Base-by-base conservation (phyloP, 1,140 invertebrate species). In the Diachasmimorpha longicaudata region DNA sequence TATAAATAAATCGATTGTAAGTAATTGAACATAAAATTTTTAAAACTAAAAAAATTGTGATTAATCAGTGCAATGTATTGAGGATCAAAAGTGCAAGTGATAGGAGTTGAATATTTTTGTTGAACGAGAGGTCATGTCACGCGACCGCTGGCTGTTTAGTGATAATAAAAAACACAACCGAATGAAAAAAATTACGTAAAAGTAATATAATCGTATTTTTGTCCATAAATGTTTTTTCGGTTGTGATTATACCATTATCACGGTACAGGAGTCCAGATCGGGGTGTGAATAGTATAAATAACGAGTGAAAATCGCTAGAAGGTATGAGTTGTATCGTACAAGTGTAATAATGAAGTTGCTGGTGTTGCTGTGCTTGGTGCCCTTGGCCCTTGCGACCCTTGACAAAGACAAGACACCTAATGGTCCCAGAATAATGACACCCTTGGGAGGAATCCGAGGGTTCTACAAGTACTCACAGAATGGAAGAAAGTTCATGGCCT, bases 401-500 rank as follows among this genome's bases (percentile, higher is more conserved):
- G 74, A 76, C 23, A 48, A 66, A 16, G 55, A 71, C 31, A 69
- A 69, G 21, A 72, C 66, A 55, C 39, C 46, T 6, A 25, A 75
- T 71, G 73, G 58, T 19, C 85, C 86, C 11, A 82, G 67, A 55
- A 78, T 86, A 0, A 81, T 80, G 78, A 88, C 81, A 55, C 79
- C 86, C 5, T 68, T 83, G 19, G 86, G 86, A 74, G 75, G 73
- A 8, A 78, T 89, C 25, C 82, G 77, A 68, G 89, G 87, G 21
- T 85, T 85, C 55, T 84, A 85, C 46, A 84, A 85, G 63, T 31
- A 72, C 23, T 88, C 88, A 5, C 75, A 81, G 42, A 79, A 88
- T 68, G 87, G 87, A 14, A 82, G 79, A 79, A 77, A 76, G 14
- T 90, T 90, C 23, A 87, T 91, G 72, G 89, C 90, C 8, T 93